Percentiles rank a stretch among this genome's conserved stretches.
These are phyloP conservation scores for Tangara arthus DNA, from an alignment of 2,797 vertebrate genomes.

Conservation along the genomic window DNA sequence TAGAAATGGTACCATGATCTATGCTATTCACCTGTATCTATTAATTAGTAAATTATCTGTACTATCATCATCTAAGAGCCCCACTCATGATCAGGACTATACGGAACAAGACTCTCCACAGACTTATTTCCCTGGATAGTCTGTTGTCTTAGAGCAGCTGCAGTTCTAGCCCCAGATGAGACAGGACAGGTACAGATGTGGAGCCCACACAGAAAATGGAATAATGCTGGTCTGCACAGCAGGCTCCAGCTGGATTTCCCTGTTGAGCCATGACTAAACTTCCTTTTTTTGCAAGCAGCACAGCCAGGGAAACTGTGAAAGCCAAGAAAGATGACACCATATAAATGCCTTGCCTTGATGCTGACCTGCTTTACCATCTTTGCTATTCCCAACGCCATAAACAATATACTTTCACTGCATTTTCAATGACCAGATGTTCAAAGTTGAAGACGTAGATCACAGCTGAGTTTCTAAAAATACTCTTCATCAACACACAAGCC, in stretches of 20 bases:
- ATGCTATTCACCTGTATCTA: not conserved
- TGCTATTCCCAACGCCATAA: not conserved
- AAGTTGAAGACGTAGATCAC: not conserved
- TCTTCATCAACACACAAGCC: not conserved
- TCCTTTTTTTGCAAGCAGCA: not conserved
- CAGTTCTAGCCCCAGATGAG: not conserved
- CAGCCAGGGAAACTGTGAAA: not conserved
- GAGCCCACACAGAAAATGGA: not conserved
- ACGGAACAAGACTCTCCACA: not conserved
- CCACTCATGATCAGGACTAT: not conserved
- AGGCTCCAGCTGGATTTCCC: not conserved
- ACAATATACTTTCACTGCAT: not conserved
- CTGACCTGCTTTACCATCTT: not conserved
- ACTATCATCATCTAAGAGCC: not conserved
- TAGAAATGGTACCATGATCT: not conserved
- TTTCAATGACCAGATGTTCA: conserved; percentile 8
- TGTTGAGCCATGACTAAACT: not conserved
- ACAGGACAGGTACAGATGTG: not conserved
- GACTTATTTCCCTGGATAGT: not conserved
- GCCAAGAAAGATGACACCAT: not conserved
- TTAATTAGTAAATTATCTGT: not conserved
- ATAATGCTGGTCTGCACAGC: not conserved
- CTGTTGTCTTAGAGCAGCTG: not conserved
- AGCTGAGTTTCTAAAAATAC: conserved; percentile 34
- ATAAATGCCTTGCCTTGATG: not conserved